Conservation (phyloP, 2,888 invertebrate genomes). For the Sympetrum striolatum region DNA sequence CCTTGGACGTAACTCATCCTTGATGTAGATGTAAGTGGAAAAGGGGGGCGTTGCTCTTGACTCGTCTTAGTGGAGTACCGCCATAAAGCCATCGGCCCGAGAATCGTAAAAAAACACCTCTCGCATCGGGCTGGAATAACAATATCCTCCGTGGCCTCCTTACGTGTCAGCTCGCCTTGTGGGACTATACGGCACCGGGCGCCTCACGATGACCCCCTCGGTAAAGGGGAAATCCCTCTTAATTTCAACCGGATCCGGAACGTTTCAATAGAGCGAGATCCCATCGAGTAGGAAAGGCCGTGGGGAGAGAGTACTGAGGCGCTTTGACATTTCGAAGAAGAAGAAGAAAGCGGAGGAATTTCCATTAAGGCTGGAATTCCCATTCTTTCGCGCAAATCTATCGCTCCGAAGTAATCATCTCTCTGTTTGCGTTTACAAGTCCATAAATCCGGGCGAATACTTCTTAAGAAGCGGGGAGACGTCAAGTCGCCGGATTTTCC, state of each 20-base stretch:
- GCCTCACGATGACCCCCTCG: not conserved
- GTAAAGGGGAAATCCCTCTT: not conserved
- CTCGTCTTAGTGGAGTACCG: not conserved
- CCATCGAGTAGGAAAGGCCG: not conserved
- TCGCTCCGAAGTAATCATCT: not conserved
- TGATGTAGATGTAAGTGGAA: conserved; percentile 22
- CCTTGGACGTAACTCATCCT: conserved; percentile 16
- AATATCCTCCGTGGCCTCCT: not conserved
- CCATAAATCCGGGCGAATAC: not conserved
- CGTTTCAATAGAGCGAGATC: not conserved
- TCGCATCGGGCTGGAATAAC: not conserved
- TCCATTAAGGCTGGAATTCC: not conserved
- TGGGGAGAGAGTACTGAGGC: not conserved
- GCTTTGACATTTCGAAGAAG: not conserved
- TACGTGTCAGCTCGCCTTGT: not conserved
- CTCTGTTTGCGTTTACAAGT: not conserved
- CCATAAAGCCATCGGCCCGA: conserved; percentile 19
- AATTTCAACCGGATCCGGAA: not conserved
- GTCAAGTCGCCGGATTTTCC: not conserved
- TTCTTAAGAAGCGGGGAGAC: not conserved
- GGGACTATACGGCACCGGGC: not conserved
- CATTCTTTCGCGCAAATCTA: not conserved
- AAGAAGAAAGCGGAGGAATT: not conserved
- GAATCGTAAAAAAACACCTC: conserved; percentile 17
- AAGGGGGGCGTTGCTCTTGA: not conserved